phyloP scores from a whole-genome alignment of 2,113 vertebrate species.

The Corapipo altera region DNA sequence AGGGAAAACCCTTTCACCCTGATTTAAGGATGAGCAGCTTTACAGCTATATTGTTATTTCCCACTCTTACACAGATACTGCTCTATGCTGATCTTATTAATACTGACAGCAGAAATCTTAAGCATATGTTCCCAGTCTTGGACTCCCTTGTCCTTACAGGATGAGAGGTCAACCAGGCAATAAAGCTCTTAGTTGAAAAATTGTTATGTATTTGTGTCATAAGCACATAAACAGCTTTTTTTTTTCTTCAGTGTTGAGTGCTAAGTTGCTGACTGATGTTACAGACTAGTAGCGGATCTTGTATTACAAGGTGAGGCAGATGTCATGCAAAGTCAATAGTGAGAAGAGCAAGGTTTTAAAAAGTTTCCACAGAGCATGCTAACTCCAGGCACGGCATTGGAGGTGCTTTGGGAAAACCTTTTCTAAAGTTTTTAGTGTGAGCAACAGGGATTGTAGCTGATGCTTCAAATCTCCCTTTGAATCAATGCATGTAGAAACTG shows the following conservation, averaged over 20 bases:
- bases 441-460: neutral
- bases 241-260: neutral
- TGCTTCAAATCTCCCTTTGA: neutral
- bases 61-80: neutral
- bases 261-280: conserved; percentile 19
- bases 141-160: neutral
- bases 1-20: neutral
- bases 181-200: neutral
- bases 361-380: neutral
- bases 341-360: neutral
- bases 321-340: neutral
- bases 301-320: neutral
- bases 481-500: neutral
- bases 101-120: neutral
- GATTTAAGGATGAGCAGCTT: neutral
- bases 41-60: neutral
- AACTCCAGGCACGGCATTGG: neutral
- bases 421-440: neutral
- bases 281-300: neutral
- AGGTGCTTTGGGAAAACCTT: neutral
- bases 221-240: neutral
- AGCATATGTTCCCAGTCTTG: neutral
- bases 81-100: neutral
- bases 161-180: neutral
- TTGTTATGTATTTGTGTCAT: neutral